Percentiles rank a stretch among this genome's conserved stretches.
phyloP scores from a whole-genome alignment of 2,888 invertebrate genomes.

The Chymomyza caudatula region DNA sequence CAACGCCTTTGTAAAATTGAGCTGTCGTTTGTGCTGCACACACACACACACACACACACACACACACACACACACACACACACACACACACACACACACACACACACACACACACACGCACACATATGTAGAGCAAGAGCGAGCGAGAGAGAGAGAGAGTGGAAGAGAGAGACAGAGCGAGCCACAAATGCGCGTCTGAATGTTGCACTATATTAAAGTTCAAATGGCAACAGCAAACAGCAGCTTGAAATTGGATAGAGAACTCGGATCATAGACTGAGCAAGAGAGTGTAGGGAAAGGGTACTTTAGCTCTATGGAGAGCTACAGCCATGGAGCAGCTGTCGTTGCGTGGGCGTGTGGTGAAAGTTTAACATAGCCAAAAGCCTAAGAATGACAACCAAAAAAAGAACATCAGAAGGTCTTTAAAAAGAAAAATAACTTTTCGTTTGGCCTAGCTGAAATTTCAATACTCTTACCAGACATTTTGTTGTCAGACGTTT shows the following conservation, averaged over 20 bases:
- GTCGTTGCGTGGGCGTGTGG: conserved; percentile 42
- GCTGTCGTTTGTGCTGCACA: conserved; percentile 13
- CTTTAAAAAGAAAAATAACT: not conserved
- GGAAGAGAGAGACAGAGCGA: not conserved
- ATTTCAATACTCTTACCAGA: not conserved
- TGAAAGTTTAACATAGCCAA: conserved; percentile 47
- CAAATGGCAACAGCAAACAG: conserved; percentile 20
- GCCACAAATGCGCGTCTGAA: conserved; percentile 14
- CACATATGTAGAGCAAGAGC: no score
- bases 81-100: no score
- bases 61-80: no score
- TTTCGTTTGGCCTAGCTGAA: not conserved
- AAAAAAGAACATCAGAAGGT: not conserved
- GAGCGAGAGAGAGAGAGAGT: no score
- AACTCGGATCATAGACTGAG: not conserved
- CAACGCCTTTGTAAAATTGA: conserved; percentile 45
- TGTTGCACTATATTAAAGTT: conserved; percentile 45
- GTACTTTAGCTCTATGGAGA: conserved; percentile 16
- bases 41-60: conserved; percentile 1
- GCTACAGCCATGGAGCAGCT: conserved; percentile 33
- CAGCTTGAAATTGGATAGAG: not conserved
- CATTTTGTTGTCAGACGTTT: no score
- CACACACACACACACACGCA: no score
- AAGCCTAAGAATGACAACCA: conserved; percentile 53
- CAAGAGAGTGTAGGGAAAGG: conserved; percentile 15